Evolutionary conservation across 1,140 invertebrate genomes (phyloP).

Genomic region (Trigoniulus corallinus): DNA sequence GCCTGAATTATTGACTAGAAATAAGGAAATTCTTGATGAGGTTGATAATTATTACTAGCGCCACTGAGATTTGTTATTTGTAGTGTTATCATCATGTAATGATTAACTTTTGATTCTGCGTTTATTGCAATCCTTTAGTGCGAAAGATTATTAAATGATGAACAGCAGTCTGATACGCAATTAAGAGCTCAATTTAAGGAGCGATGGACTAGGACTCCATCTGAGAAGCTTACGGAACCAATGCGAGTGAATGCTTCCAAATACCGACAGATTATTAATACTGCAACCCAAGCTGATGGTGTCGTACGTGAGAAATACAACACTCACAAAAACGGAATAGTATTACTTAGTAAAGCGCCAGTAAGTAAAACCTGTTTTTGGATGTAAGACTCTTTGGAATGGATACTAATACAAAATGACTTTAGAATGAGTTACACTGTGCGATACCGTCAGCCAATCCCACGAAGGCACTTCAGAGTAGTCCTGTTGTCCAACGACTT

Average conservation of each 20-base stretch:
- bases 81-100: neutral
- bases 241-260: conserved; percentile 71
- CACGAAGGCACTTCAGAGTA: conserved; percentile 17
- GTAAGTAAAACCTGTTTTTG: conserved; percentile 34
- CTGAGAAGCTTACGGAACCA: conserved; percentile 70
- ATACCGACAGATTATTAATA: conserved; percentile 77
- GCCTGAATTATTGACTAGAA: conserved; percentile 74
- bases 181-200: conserved; percentile 72
- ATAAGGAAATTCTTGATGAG: conserved; percentile 91
- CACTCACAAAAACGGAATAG: conserved; percentile 58
- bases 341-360: conserved; percentile 53
- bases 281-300: conserved; percentile 59
- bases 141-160: conserved; percentile 74
- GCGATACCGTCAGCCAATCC: conserved; percentile 27
- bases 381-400: too few species aligned
- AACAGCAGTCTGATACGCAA: conserved; percentile 75
- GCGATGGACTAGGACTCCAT: conserved; percentile 75
- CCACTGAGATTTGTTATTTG: neutral
- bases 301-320: conserved; percentile 76
- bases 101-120: neutral
- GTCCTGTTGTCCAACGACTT: conserved; percentile 43
- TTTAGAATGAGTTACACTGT: conserved; percentile 27
- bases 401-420: neutral
- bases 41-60: conserved; percentile 31
- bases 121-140: too few species aligned